phyloP scores from a whole-genome alignment of 2,888 invertebrate genomes.

The Pterostichus niger region DNA sequence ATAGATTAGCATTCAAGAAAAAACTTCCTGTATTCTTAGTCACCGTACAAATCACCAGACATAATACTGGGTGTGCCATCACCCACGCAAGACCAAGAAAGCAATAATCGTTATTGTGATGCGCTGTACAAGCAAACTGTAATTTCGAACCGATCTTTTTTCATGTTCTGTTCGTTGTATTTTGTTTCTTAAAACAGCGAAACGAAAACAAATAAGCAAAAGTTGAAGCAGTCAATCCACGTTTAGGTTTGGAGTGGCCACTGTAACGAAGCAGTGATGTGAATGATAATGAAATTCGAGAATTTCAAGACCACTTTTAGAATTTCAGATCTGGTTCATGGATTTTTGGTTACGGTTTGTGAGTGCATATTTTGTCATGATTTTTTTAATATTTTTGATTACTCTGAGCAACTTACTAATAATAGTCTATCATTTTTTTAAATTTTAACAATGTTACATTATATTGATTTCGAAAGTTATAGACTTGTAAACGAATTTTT shows the following conservation, averaged over 20 bases:
- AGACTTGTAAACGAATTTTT: too few relatives aligned
- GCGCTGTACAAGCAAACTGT: constrained; percentile 21
- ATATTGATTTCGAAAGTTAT: too few relatives aligned
- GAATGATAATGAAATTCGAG: constrained; percentile 37
- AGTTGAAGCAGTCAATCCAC: not conserved
- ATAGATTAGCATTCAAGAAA: constrained; percentile 27
- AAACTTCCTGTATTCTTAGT: constrained; percentile 48
- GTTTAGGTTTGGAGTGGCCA: not conserved
- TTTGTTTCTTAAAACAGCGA: constrained; percentile 46
- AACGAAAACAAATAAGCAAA: constrained; percentile 47
- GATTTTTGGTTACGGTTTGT: not conserved
- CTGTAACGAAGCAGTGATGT: not conserved
- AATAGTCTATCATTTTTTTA: too few relatives aligned
- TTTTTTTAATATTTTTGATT: not conserved
- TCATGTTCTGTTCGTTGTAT: constrained; percentile 40
- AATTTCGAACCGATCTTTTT: constrained; percentile 45
- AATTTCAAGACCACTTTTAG: not conserved
- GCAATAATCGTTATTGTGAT: constrained; percentile 57
- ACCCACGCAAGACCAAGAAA: constrained; percentile 43
- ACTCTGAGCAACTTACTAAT: too few relatives aligned
- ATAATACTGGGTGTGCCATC: constrained; percentile 49
- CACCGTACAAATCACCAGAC: constrained; percentile 40
- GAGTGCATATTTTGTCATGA: constrained; percentile 10
- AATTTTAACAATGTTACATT: too few relatives aligned
- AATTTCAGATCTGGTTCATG: too few relatives aligned